phyloP scores from a whole-genome alignment of 2,113 vertebrate species.

The Oreochromis tanganicae region DNA sequence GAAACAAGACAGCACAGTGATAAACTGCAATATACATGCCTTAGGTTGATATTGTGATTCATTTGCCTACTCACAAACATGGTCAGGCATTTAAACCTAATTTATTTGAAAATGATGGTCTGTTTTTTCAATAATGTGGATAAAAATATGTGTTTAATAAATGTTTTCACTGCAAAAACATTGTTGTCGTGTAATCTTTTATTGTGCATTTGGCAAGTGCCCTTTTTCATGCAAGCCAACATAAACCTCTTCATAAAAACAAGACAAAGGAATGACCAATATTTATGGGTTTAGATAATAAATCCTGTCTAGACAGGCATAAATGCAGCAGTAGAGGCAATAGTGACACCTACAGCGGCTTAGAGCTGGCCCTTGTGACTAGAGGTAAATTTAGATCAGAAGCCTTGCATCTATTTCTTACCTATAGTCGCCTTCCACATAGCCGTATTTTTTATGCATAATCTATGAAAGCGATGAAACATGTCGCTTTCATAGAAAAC shows the following conservation, averaged over 20 bases:
- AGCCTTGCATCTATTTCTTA: neutral
- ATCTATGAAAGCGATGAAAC: neutral
- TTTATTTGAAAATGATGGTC: conserved; percentile 66
- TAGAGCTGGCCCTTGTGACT: neutral
- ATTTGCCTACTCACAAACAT: conserved; percentile 57
- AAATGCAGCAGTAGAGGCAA: conserved; percentile 13
- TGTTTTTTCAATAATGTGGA: conserved; percentile 65
- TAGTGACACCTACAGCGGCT: conserved; percentile 64
- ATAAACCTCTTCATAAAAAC: neutral
- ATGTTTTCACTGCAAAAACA: conserved; percentile 58
- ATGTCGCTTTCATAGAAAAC: neutral
- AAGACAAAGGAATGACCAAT: neutral
- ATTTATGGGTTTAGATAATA: neutral
- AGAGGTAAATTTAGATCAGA: neutral
- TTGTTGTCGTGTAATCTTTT: neutral
- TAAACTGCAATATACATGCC: conserved; percentile 77
- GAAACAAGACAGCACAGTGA: conserved; percentile 54
- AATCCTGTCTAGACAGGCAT: neutral
- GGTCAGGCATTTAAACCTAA: conserved; percentile 63
- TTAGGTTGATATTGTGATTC: conserved; percentile 72
- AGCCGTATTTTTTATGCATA: neutral
- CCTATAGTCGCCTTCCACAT: neutral
- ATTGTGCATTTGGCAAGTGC: neutral
- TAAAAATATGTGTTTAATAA: conserved; percentile 74
- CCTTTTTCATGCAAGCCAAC: neutral